Evolutionary conservation across 2,888 invertebrate genomes (phyloP).

Genomic region (Vanessa cardui): DNA sequence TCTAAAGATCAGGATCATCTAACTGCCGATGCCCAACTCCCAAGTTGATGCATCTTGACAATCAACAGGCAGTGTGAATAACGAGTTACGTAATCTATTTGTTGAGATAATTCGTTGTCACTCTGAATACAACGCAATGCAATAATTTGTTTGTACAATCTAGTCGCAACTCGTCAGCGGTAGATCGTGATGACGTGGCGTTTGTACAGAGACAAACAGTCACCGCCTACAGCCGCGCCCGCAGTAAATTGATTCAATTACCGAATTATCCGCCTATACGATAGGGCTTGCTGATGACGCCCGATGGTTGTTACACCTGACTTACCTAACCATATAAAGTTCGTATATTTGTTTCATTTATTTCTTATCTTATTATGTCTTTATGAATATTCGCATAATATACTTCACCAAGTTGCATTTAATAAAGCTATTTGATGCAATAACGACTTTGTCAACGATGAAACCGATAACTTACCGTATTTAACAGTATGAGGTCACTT

Average conservation of each 20-base stretch:
- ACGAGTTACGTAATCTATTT: not conserved
- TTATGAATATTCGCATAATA: no score
- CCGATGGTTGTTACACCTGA: constrained; percentile 6
- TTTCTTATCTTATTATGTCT: no score
- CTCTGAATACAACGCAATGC: not conserved
- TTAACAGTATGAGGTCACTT: no score
- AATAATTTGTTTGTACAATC: constrained; percentile 9
- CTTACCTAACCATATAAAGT: not conserved
- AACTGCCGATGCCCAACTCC: no score
- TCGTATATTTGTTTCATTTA: not conserved
- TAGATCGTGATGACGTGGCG: constrained; percentile 35
- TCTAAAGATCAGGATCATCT: no score
- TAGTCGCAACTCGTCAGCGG: constrained; percentile 26
- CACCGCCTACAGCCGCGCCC: constrained; percentile 50
- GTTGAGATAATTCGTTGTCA: not conserved
- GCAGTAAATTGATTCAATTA: constrained; percentile 53
- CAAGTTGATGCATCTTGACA: no score
- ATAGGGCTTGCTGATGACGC: constrained; percentile 25
- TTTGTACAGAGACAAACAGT: constrained; percentile 16
- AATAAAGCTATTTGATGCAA: no score
- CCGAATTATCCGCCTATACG: constrained; percentile 38
- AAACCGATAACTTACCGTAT: no score
- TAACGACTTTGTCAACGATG: no score
- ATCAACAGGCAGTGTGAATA: no score
- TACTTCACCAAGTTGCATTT: no score